phyloP scores from a whole-genome alignment of 30 jellyfish, hydroid and myxozoan genomes.

The Catostylus mosaicus region DNA sequence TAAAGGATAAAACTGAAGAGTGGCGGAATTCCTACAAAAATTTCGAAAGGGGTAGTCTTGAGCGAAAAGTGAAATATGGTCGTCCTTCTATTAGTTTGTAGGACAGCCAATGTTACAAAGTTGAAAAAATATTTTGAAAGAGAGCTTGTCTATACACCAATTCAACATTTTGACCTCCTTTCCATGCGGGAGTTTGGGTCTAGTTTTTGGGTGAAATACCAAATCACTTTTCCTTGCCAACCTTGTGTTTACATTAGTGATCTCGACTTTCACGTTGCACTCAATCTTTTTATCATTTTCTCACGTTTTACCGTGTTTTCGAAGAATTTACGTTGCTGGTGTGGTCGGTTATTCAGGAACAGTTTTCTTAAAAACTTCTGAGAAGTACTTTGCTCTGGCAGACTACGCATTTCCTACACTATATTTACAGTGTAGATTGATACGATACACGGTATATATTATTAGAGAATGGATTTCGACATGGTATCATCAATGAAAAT shows the following conservation, averaged over 20 bases:
- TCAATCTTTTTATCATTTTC: neutral
- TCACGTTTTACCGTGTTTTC: too few relatives aligned
- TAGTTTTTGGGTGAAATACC: neutral
- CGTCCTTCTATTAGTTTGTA: too few relatives aligned
- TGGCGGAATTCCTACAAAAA: too few relatives aligned
- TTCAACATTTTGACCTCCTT: neutral
- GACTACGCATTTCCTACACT: neutral
- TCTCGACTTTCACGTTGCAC: neutral
- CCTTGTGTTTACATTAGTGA: neutral
- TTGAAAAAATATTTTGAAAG: too few relatives aligned
- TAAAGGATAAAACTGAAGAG: too few relatives aligned
- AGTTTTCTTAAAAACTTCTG: neutral
- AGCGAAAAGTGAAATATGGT: too few relatives aligned
- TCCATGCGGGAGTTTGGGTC: slow-evolving; percentile 3
- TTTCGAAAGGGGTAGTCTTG: too few relatives aligned
- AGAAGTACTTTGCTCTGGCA: slow-evolving; percentile 8
- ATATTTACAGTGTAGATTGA: too few relatives aligned
- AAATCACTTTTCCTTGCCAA: neutral
- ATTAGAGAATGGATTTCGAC: neutral
- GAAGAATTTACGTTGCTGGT: too few relatives aligned
- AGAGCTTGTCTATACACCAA: too few relatives aligned
- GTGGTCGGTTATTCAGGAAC: too few relatives aligned
- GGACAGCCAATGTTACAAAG: too few relatives aligned
- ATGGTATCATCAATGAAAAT: neutral
- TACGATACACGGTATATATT: neutral